Conservation (phyloP, 2,888 invertebrate genomes). For the Gymnoscelis rufifasciata region DNA sequence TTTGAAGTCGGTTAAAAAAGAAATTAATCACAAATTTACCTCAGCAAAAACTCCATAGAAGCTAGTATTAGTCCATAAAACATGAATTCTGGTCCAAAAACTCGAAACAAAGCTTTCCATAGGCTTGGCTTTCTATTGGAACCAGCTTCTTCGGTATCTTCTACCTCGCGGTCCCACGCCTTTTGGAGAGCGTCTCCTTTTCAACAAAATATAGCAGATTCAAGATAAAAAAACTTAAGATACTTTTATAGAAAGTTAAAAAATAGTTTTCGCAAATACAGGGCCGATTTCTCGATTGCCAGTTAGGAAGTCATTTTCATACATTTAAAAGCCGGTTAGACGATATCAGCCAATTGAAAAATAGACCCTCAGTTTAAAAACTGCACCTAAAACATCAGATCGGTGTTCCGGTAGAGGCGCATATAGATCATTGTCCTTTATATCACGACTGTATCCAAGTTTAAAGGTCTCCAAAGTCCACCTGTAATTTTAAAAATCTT, state of each 20-base stretch:
- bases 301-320: too few relatives aligned
- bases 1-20: too few relatives aligned
- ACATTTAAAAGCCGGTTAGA: too few relatives aligned
- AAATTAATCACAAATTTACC: constrained; percentile 54
- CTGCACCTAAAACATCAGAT: constrained; percentile 77
- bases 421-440: constrained; percentile 82
- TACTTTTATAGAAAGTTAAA: too few relatives aligned
- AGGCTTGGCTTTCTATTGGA: constrained; percentile 77
- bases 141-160: constrained; percentile 30
- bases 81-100: constrained; percentile 81
- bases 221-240: too few relatives aligned
- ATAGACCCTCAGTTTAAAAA: constrained; percentile 2
- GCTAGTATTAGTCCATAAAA: constrained; percentile 82
- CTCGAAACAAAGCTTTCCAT: constrained; percentile 76
- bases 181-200: constrained; percentile 81
- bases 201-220: not conserved
- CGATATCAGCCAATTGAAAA: too few relatives aligned
- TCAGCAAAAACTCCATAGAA: constrained; percentile 80
- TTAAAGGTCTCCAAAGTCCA: constrained; percentile 85
- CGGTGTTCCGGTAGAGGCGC: constrained; percentile 84
- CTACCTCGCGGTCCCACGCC: constrained; percentile 81
- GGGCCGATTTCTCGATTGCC: too few relatives aligned
- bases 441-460: constrained; percentile 82
- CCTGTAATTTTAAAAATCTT: too few relatives aligned
- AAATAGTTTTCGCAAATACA: too few relatives aligned